Evolutionary conservation across 2,888 invertebrate genomes (phyloP).

Genomic region (Protonemura montana): DNA sequence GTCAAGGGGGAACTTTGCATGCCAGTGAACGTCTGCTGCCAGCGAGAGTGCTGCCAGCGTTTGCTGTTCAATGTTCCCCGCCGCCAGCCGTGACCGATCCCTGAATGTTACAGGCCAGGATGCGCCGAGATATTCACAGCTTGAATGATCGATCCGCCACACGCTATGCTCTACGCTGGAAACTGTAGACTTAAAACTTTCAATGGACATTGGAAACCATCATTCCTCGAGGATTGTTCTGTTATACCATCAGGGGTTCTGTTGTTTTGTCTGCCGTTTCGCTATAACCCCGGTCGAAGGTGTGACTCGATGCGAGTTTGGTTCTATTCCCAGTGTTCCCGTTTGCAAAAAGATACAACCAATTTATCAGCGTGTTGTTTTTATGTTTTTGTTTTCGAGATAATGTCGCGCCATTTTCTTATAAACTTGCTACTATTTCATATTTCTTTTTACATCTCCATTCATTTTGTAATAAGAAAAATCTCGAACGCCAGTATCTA

Average conservation of each 20-base stretch:
- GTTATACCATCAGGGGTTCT: too few species aligned
- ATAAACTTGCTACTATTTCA: too few species aligned
- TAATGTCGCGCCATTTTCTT: background rate
- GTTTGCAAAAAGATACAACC: too few species aligned
- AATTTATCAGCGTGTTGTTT: too few species aligned
- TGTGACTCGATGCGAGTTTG: background rate
- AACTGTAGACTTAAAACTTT: background rate
- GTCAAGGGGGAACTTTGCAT: constrained; percentile 4
- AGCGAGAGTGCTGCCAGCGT: background rate
- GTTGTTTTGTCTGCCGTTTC: background rate
- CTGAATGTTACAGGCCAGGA: background rate
- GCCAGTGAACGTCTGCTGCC: background rate
- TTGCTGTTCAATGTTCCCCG: background rate
- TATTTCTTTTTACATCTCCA: background rate
- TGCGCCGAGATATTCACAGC: background rate
- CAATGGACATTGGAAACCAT: background rate
- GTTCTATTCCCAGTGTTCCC: background rate
- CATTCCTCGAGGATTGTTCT: background rate
- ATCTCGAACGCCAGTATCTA: background rate
- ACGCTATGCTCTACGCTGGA: background rate
- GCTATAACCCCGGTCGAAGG: background rate
- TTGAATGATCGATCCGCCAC: background rate
- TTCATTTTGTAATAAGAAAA: background rate
- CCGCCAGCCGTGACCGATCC: background rate
- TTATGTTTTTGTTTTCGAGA: background rate